These are phyloP conservation scores for Bos javanicus DNA, from an alignment of 2,113 vertebrate genomes.

Conservation along the genomic window DNA sequence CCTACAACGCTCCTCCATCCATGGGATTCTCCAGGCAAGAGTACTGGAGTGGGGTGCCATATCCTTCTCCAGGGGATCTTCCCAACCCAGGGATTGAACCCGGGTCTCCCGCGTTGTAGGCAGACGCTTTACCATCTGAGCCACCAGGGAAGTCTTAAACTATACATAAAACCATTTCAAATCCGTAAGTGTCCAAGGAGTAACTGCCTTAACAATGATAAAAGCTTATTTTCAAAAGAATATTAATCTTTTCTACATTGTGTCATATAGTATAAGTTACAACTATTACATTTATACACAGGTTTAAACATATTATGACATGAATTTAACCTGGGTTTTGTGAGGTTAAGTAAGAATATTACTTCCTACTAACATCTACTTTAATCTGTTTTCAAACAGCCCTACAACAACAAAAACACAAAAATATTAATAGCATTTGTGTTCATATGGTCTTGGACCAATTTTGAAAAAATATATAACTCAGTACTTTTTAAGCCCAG, in stretches of 20 bases:
- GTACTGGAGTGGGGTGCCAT: too few species aligned
- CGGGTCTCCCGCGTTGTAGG: too few species aligned
- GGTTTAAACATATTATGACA: not conserved
- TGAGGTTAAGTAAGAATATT: not conserved
- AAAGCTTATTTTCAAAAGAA: slow-evolving; percentile 28
- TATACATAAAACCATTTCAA: slow-evolving; percentile 12
- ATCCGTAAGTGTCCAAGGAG: not conserved
- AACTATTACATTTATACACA: not conserved
- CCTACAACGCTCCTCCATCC: too few species aligned
- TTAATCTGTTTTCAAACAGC: not conserved
- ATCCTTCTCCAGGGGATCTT: too few species aligned
- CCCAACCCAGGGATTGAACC: too few species aligned
- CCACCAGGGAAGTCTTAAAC: not conserved
- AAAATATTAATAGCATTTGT: not conserved
- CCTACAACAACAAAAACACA: not conserved
- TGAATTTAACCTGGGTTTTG: not conserved
- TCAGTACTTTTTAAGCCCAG: not conserved
- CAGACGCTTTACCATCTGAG: too few species aligned
- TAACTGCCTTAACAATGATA: not conserved
- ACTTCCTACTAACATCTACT: not conserved
- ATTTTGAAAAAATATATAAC: not conserved
- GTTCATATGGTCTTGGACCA: not conserved
- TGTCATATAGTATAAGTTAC: not conserved
- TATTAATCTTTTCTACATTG: not conserved
- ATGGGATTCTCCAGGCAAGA: too few species aligned